Evolutionary conservation across 2,888 invertebrate genomes (phyloP), one percentile per base, ranked within the genome.

Genomic region (Lydus trimaculatus): DNA sequence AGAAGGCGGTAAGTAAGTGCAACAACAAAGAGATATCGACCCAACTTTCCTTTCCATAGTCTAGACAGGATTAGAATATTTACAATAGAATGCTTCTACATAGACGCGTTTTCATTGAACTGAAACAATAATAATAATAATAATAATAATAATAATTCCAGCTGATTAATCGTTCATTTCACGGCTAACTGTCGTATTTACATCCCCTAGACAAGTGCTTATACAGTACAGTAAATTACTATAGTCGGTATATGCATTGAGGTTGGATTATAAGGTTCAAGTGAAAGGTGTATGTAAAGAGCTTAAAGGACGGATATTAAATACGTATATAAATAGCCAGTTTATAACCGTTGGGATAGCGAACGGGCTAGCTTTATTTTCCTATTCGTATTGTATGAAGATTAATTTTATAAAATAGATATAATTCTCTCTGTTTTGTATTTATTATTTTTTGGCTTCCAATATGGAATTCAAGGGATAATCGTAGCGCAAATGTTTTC

Each of bases 281-380:
- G 56, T 48, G 48, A 63, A 31, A 56, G 56, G 56, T 48, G 63
- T 56, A 39, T 20, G 36, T 43, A 60, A 28, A 43, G 48, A 62
- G 66, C 66, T 59, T 63, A 58, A 11, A 9, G 63, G 15, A 58
- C 36, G 61, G 65, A 65, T 63, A 69, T 69, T 69, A 65, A 65
- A 69, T 61, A 62, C 58, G 58, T 64, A 52, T 39, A 64, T 64
- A 68, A 68, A 68, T 36, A 64, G 43, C 58, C 31, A 23, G 31
- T 60, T 64, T 48, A 59, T 48, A 43, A 33, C 61, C 20, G 36
- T 61, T 63, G 59, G 61, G 31, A 52, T 43, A 43, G 33, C 61
- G 20, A 43, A 11, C 7, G 58, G 28, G 43, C 3, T 3, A 20
- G 48, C 20, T 62, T 65, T 56, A 39, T 62, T 39, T 65, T 39